Conservation (phyloP, 2,113 vertebrate genomes). For the Pogonocichla stellata region DNA sequence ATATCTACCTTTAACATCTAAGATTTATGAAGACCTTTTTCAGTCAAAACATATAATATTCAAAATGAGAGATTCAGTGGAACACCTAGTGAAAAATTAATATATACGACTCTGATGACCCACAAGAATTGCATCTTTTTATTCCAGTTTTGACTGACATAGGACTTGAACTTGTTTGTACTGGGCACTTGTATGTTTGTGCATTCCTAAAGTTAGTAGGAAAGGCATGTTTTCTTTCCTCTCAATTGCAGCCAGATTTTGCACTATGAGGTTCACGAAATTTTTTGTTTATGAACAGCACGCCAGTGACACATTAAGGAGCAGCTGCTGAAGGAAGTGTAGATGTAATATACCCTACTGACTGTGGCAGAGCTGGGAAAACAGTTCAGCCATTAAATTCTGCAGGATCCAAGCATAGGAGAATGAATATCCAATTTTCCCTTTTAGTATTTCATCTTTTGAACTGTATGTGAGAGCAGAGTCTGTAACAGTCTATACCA, state of each 20-base stretch:
- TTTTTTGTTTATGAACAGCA: conserved; percentile 41
- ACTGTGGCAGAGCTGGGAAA: conserved; percentile 8
- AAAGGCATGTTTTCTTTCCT: background rate
- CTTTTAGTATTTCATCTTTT: conserved; percentile 43
- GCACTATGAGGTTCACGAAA: background rate
- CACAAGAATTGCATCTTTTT: background rate
- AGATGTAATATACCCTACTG: conserved; percentile 33
- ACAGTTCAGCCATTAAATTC: conserved; percentile 33
- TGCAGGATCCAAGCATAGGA: conserved; percentile 16
- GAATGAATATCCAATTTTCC: conserved; percentile 1
- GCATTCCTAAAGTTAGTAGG: background rate
- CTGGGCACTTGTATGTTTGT: background rate
- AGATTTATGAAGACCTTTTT: background rate
- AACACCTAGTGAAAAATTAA: background rate
- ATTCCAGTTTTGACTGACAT: background rate
- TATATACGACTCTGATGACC: background rate
- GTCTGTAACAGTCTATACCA: background rate
- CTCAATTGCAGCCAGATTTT: background rate
- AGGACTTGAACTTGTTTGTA: background rate
- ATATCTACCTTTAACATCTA: background rate
- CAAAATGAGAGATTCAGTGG: background rate
- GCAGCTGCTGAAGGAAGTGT: conserved; percentile 23
- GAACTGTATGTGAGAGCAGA: background rate
- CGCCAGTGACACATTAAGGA: conserved; percentile 10
- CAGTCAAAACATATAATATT: background rate